A percentile compares a stretch with the other conserved stretches of the same genome.
Conservation (phyloP, 1,140 invertebrate species). For the Trichogramma pretiosum region DNA sequence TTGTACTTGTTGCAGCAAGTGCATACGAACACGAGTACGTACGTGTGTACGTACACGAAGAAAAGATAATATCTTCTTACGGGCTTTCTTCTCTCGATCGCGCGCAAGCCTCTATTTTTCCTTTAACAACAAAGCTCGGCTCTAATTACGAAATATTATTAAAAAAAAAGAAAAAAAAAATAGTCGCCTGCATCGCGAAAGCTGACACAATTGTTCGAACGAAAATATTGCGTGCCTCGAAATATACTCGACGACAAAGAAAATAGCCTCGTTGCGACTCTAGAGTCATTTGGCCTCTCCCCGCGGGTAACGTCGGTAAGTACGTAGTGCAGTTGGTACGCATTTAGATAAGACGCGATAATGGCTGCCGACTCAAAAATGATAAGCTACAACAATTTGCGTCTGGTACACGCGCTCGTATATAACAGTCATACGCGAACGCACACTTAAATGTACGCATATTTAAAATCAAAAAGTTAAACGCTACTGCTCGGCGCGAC, state of each 20-base stretch:
- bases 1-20: conserved; percentile 9
- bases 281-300: too few species aligned
- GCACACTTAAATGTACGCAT: too few species aligned
- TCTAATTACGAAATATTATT: too few species aligned
- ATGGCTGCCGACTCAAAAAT: too few species aligned
- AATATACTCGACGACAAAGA: conserved; percentile 3
- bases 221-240: conserved; percentile 5
- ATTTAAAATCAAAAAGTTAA: conserved; percentile 8
- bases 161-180: background rate
- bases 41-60: background rate
- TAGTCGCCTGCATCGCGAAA: background rate
- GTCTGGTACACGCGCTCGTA: background rate
- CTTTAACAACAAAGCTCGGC: too few species aligned
- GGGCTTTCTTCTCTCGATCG: background rate
- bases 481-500: too few species aligned
- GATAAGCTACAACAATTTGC: conserved; percentile 13
- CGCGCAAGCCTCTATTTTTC: background rate
- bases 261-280: background rate
- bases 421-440: too few species aligned
- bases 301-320: background rate
- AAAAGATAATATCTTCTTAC: background rate
- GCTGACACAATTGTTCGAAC: conserved; percentile 5
- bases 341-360: conserved; percentile 6
- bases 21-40: background rate
- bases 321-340: conserved; percentile 3